Evolutionary conservation across 2,888 invertebrate species (phyloP).

Genomic region (Tiphia femorata): DNA sequence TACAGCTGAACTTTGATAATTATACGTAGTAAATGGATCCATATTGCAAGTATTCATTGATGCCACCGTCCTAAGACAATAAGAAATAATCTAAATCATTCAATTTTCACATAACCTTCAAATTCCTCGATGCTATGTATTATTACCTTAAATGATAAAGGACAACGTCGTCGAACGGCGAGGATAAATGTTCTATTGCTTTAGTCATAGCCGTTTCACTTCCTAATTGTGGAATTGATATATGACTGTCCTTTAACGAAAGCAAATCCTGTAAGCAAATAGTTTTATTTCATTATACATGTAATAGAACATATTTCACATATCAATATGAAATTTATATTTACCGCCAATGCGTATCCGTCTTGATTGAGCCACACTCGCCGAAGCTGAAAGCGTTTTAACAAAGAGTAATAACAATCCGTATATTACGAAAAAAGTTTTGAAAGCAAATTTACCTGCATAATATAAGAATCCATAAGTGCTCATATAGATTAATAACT

Average conservation of each 20-base stretch:
- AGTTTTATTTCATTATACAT: neutral
- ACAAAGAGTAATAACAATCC: constrained; percentile 23
- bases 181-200: constrained; percentile 56
- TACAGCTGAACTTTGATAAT: constrained; percentile 82
- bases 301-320: neutral
- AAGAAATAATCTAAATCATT: constrained; percentile 16
- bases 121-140: neutral
- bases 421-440: neutral
- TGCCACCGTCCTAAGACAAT: constrained; percentile 70
- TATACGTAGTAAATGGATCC: constrained; percentile 77
- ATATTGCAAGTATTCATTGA: constrained; percentile 70
- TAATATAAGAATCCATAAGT: constrained; percentile 58
- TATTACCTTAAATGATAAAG: constrained; percentile 62
- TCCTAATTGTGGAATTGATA: constrained; percentile 50
- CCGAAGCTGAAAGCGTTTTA: constrained; percentile 50
- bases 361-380: constrained; percentile 62
- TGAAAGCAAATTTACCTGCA: constrained; percentile 45
- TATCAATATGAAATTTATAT: constrained; percentile 18
- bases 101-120: neutral
- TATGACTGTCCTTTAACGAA: constrained; percentile 57
- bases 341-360: constrained; percentile 61
- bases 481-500: too few relatives aligned
- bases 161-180: constrained; percentile 60
- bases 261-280: constrained; percentile 53
- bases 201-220: constrained; percentile 57